These are phyloP conservation scores for Catostomus latipinnis DNA, from an alignment of 2,797 vertebrate genomes.

Conservation along the genomic window DNA sequence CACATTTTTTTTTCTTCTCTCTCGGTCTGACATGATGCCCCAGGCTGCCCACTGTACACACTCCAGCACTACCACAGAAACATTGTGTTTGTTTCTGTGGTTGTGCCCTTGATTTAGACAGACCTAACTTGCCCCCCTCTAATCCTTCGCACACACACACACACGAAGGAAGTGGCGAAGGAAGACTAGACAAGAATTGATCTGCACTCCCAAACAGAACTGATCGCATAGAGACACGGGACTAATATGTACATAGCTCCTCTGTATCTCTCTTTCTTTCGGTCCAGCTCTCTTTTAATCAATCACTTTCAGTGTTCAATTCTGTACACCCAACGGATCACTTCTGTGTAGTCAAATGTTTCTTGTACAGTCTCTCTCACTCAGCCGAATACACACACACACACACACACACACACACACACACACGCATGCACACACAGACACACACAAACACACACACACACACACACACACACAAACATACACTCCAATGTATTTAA, in stretches of 20 bases:
- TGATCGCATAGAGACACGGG: slow-evolving; percentile 60
- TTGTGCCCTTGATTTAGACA: slow-evolving; percentile 50
- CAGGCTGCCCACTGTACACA: slow-evolving; percentile 76
- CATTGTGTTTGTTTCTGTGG: not conserved
- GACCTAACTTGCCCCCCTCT: slow-evolving; percentile 47
- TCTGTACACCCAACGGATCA: slow-evolving; percentile 20
- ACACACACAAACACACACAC: not conserved
- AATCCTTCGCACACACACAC: slow-evolving; percentile 62
- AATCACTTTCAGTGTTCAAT: slow-evolving; percentile 30
- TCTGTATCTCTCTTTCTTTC: slow-evolving; percentile 30
- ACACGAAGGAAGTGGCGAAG: slow-evolving; percentile 72
- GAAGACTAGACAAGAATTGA: slow-evolving; percentile 82
- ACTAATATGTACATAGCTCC: slow-evolving; percentile 74
- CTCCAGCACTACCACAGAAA: slow-evolving; percentile 73
- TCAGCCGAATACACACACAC: too few relatives aligned
- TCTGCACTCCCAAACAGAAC: slow-evolving; percentile 76
- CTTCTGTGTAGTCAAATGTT: not conserved
- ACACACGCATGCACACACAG: too few relatives aligned
- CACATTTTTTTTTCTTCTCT: slow-evolving; percentile 61
- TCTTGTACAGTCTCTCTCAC: not conserved
- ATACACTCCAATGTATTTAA: not conserved
- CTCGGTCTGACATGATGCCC: slow-evolving; percentile 75
- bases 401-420: too few relatives aligned
- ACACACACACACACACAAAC: not conserved
- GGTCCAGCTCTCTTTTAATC: slow-evolving; percentile 64